These are phyloP conservation scores for Daubentonia madagascariensis DNA, from an alignment of 2,113 vertebrate genomes.

Conservation along the genomic window DNA sequence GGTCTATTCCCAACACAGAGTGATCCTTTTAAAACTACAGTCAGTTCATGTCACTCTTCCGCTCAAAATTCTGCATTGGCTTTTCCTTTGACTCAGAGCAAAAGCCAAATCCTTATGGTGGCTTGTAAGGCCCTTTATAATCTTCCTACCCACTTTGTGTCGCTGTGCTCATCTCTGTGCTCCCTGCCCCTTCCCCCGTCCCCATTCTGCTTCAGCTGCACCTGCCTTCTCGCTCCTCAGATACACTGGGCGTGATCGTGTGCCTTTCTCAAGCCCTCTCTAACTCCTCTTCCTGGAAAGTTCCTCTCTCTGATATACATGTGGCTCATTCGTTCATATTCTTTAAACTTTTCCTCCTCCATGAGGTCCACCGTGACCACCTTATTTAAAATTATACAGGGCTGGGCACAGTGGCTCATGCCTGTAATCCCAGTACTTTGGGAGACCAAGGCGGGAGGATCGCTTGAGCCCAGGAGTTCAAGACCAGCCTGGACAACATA, in stretches of 20 bases:
- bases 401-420: too few species aligned
- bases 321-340: neutral
- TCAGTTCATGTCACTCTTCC: neutral
- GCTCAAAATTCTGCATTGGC: neutral
- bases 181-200: neutral
- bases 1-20: neutral
- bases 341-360: neutral
- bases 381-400: neutral
- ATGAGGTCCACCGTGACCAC: neutral
- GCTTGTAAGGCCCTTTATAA: fast-evolving
- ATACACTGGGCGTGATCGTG: neutral
- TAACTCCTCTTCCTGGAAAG: neutral
- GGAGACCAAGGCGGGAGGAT: too few species aligned
- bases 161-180: neutral
- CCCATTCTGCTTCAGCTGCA: neutral
- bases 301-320: neutral
- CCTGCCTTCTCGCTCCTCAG: neutral
- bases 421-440: too few species aligned
- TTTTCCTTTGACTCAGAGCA: neutral
- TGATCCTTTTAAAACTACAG: neutral
- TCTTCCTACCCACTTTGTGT: neutral
- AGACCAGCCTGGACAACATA: too few species aligned
- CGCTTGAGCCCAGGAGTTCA: too few species aligned
- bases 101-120: neutral
- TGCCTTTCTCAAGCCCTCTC: neutral